Percentiles rank a stretch among this genome's conserved stretches.
These are phyloP conservation scores for Notothenia rossii DNA, from an alignment of 2,113 vertebrate genomes.

Conservation along the genomic window DNA sequence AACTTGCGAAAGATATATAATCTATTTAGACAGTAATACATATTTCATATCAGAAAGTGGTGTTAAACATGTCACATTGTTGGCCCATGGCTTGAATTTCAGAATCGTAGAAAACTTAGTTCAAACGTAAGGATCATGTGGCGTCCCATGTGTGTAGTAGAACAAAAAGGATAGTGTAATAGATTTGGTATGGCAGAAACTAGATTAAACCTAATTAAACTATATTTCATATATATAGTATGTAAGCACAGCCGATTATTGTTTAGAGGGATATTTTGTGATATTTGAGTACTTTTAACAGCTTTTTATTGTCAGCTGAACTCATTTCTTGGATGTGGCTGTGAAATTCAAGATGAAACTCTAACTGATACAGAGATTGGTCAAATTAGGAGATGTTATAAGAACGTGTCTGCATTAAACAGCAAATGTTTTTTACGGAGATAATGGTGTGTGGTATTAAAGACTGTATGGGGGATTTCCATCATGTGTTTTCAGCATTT, in stretches of 20 bases:
- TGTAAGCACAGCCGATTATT: background rate
- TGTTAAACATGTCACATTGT: background rate
- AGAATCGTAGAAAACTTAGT: background rate
- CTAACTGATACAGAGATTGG: background rate
- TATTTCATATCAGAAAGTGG: background rate
- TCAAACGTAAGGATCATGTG: background rate
- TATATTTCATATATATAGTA: background rate
- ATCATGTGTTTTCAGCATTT: background rate
- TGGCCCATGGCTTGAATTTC: background rate
- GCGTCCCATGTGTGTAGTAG: too few relatives aligned
- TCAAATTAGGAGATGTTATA: too few relatives aligned
- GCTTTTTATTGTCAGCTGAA: background rate
- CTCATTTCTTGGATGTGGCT: background rate
- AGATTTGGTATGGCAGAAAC: background rate
- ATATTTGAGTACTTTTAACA: background rate
- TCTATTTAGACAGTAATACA: background rate
- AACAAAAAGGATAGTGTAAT: background rate
- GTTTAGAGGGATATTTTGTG: background rate
- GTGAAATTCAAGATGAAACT: background rate
- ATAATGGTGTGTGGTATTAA: background rate
- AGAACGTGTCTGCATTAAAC: background rate
- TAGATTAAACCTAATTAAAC: background rate
- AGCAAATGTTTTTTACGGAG: slow-evolving; percentile 13
- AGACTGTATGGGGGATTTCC: background rate
- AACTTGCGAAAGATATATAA: background rate